phyloP scores from a whole-genome alignment of 2,888 invertebrate species.

The Pinctada fucata region DNA sequence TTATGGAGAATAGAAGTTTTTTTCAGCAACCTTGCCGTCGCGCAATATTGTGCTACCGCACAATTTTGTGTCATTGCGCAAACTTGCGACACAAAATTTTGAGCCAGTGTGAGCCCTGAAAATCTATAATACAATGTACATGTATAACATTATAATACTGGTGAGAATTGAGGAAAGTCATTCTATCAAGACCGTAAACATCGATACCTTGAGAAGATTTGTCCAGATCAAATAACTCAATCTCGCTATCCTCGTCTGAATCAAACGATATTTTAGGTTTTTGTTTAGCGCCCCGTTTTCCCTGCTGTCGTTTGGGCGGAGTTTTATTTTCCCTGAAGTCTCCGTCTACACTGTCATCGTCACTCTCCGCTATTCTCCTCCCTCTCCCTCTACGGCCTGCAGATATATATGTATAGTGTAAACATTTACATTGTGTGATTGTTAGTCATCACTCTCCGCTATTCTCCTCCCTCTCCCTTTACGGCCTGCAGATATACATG shows the following conservation, averaged over 20 bases:
- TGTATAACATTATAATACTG: too few species aligned
- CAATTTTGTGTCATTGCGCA: too few species aligned
- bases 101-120: too few species aligned
- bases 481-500: not conserved
- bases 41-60: too few species aligned
- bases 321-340: conserved; percentile 38
- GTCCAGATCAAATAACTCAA: conserved; percentile 65
- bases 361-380: conserved; percentile 36
- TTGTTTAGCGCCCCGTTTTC: conserved; percentile 39
- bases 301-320: conserved; percentile 42
- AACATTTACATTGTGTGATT: too few species aligned
- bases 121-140: too few species aligned
- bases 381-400: not conserved
- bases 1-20: too few species aligned
- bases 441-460: conserved; percentile 45
- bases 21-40: too few species aligned
- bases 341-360: conserved; percentile 48
- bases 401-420: not conserved
- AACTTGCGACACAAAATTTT: too few species aligned
- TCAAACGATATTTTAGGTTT: conserved; percentile 61
- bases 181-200: too few species aligned
- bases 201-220: conserved; percentile 55
- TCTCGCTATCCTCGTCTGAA: conserved; percentile 68
- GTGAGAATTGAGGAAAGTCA: too few species aligned
- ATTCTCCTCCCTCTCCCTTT: not conserved